These are phyloP conservation scores for Sphyrna mokarran DNA, from an alignment of 2,113 vertebrate species.

Conservation along the genomic window DNA sequence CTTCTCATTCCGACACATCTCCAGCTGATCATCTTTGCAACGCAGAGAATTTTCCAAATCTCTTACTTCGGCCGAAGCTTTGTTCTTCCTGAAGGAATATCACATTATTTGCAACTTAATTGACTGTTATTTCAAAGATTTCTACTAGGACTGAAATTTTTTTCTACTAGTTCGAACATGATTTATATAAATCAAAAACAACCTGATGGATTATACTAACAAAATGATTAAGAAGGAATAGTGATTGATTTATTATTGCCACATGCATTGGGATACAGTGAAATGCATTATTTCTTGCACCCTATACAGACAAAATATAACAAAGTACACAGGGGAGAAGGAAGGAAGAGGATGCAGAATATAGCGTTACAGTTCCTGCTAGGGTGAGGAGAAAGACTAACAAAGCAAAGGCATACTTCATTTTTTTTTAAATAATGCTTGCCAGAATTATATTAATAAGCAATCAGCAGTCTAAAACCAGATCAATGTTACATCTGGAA, in stretches of 20 bases:
- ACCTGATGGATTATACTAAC: neutral
- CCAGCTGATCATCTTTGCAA: slow-evolving; percentile 57
- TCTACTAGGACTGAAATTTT: neutral
- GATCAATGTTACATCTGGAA: neutral
- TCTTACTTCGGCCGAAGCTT: slow-evolving; percentile 55
- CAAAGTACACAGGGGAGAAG: too few species aligned
- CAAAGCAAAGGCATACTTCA: neutral
- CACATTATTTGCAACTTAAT: neutral
- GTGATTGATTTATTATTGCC: too few species aligned
- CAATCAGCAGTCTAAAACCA: neutral
- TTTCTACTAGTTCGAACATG: neutral
- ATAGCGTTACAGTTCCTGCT: too few species aligned
- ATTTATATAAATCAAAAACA: neutral
- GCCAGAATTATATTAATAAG: neutral
- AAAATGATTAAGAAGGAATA: too few species aligned
- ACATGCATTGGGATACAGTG: too few species aligned
- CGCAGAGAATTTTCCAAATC: slow-evolving; percentile 57
- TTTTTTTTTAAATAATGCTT: neutral
- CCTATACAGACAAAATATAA: too few species aligned
- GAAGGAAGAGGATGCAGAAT: too few species aligned
- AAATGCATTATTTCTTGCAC: too few species aligned
- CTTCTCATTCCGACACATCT: slow-evolving; percentile 55
- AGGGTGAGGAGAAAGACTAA: neutral
- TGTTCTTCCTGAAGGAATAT: slow-evolving; percentile 57
- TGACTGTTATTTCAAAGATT: neutral